A percentile compares a stretch with the other conserved stretches of the same genome.
Conservation (phyloP, 2,113 vertebrate genomes). For the Arenaria interpres region DNA sequence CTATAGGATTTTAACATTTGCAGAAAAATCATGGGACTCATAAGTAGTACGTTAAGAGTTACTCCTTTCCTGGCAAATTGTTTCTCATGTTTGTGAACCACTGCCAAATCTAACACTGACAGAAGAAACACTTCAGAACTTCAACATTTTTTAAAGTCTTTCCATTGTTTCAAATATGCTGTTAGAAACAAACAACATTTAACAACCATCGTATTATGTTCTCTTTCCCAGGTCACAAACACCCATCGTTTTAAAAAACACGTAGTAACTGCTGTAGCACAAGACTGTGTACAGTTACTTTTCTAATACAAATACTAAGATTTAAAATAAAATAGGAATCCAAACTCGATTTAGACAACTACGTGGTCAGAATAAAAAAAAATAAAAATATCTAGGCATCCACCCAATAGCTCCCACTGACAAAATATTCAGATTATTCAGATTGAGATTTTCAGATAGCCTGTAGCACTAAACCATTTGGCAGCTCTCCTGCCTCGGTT, state of each 20-base stretch:
- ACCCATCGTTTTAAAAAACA: not conserved
- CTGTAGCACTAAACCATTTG: conserved; percentile 19
- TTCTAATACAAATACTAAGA: not conserved
- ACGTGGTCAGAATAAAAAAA: not conserved
- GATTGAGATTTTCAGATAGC: conserved; percentile 50
- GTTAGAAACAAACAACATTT: conserved; percentile 1
- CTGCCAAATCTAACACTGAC: conserved; percentile 51
- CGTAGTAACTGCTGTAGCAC: not conserved
- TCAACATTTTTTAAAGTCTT: conserved; percentile 54
- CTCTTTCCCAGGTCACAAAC: not conserved
- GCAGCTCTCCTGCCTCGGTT: conserved; percentile 13
- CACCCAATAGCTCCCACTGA: conserved; percentile 36
- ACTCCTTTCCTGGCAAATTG: not conserved
- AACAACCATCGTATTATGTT: not conserved
- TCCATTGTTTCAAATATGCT: conserved; percentile 31
- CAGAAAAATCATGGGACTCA: not conserved
- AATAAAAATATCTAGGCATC: not conserved
- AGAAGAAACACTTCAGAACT: conserved; percentile 36
- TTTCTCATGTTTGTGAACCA: not conserved
- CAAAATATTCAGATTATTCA: conserved; percentile 42
- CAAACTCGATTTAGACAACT: not conserved
- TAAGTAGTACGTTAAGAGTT: not conserved
- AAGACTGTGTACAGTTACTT: not conserved
- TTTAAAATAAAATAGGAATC: not conserved
- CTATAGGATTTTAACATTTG: not conserved